These are phyloP conservation scores for Furcula furcula DNA, from an alignment of 2,888 invertebrate species.

Conservation along the genomic window DNA sequence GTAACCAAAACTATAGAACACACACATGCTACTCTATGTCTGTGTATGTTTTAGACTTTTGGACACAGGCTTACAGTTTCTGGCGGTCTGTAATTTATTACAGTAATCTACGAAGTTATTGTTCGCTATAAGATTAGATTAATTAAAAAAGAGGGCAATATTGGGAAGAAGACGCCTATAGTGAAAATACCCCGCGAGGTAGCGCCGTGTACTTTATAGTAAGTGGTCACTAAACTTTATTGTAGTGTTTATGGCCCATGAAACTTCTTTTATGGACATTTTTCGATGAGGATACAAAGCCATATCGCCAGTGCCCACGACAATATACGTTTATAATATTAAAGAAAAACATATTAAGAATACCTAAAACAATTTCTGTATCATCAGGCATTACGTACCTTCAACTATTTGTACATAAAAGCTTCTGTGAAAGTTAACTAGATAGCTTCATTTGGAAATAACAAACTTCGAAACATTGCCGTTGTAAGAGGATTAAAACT, in stretches of 20 bases:
- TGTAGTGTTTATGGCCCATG: conserved; percentile 2
- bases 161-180: conserved; percentile 32
- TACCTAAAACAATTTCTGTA: too few species aligned
- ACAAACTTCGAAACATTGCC: conserved; percentile 41
- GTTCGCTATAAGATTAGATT: conserved; percentile 52
- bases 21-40: too few species aligned
- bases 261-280: conserved; percentile 1
- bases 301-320: neutral
- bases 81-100: too few species aligned
- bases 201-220: neutral
- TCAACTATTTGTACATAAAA: conserved; percentile 15
- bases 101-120: too few species aligned
- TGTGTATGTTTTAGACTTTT: too few species aligned
- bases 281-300: neutral
- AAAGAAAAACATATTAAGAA: too few species aligned
- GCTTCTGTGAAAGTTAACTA: conserved; percentile 23
- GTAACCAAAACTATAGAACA: too few species aligned
- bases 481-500: conserved; percentile 42
- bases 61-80: too few species aligned
- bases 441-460: conserved; percentile 37
- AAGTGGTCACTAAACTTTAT: conserved; percentile 3
- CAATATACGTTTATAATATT: too few species aligned
- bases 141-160: conserved; percentile 40
- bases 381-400: too few species aligned
- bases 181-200: neutral